Conservation (phyloP, 2,113 vertebrate species). For the Apaloderma vittatum region DNA sequence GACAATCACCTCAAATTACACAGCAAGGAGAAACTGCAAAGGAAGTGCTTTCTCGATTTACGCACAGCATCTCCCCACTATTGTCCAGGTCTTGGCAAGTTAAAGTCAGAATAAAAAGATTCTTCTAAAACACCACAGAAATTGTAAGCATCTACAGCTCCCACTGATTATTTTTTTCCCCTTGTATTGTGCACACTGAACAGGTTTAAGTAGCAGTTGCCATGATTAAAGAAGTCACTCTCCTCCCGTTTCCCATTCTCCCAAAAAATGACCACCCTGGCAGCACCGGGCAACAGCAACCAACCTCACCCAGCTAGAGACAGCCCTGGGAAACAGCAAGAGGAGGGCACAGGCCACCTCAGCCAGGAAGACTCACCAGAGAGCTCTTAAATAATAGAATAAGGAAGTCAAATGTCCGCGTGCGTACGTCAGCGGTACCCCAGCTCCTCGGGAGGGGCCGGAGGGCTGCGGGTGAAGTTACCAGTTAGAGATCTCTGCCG, state of each 20-base stretch:
- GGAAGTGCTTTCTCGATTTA: background rate
- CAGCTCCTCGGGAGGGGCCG: accelerated
- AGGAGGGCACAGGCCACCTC: background rate
- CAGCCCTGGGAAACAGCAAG: accelerated
- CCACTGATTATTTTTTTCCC: background rate
- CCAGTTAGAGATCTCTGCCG: background rate
- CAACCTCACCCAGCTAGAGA: accelerated
- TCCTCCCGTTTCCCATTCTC: background rate
- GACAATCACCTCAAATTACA: background rate
- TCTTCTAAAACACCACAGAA: constrained; percentile 4
- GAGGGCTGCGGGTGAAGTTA: background rate
- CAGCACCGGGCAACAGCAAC: background rate
- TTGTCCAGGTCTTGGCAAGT: background rate
- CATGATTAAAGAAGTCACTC: background rate
- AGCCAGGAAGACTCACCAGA: background rate
- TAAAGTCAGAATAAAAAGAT: constrained; percentile 7
- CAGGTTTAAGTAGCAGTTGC: constrained; percentile 14
- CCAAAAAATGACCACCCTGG: background rate
- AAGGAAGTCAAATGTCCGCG: background rate
- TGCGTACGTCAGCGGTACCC: accelerated
- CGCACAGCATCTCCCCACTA: background rate
- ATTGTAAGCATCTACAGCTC: background rate
- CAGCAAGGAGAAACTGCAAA: background rate
- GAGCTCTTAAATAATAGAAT: background rate
- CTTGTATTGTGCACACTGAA: background rate